Conservation (phyloP, 2,888 invertebrate genomes). For the Busseola fusca region DNA sequence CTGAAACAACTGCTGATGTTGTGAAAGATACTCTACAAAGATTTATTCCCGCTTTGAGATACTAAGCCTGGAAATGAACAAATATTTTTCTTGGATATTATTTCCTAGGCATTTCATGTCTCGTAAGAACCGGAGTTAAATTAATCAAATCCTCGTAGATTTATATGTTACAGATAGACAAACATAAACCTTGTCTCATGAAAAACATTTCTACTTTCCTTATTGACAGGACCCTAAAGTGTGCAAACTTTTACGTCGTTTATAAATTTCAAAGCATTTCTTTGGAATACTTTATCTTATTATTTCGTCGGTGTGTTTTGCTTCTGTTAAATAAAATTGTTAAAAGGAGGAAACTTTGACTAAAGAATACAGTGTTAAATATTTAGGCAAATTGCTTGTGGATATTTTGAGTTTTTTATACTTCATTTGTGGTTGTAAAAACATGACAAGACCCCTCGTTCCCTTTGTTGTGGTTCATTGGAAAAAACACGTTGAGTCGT, state of each 20-base stretch:
- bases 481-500: not conserved
- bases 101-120: constrained; percentile 32
- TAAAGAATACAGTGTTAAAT: constrained; percentile 29
- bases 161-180: constrained; percentile 42
- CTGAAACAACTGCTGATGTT: no score
- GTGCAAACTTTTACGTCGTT: constrained; percentile 49
- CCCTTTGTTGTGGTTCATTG: not conserved
- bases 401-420: constrained; percentile 3
- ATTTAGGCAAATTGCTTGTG: constrained; percentile 39
- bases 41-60: constrained; percentile 13
- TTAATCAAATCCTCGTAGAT: constrained; percentile 41
- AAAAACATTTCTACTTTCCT: constrained; percentile 44
- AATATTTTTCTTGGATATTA: constrained; percentile 20
- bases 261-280: constrained; percentile 60
- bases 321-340: constrained; percentile 40
- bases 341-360: constrained; percentile 31
- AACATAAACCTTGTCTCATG: constrained; percentile 38
- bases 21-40: not conserved
- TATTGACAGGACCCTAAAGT: constrained; percentile 42
- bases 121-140: constrained; percentile 18
- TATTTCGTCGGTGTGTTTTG: constrained; percentile 44
- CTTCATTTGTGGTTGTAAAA: not conserved
- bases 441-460: not conserved
- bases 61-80: constrained; percentile 8
- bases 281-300: constrained; percentile 51